A percentile compares a stretch with the other conserved stretches of the same genome.
Conservation (phyloP, 2,113 vertebrate genomes). For the Megatriorchis doriae region DNA sequence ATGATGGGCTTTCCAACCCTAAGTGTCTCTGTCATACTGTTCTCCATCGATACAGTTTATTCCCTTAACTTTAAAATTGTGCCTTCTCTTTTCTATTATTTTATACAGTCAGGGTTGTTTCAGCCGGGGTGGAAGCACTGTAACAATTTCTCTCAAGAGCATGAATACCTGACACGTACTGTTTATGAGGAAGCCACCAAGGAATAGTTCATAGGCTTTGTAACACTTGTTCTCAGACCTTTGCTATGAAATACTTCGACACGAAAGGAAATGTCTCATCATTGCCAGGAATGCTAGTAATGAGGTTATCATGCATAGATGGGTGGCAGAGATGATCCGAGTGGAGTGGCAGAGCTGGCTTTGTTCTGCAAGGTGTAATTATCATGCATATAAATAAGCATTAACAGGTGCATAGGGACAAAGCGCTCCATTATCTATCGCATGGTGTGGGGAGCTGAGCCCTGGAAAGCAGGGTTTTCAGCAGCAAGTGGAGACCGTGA, state of each 20-base stretch:
- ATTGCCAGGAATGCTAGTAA: neutral
- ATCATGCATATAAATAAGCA: neutral
- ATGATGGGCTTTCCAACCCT: neutral
- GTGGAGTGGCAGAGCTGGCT: neutral
- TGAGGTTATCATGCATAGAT: neutral
- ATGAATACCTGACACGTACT: neutral
- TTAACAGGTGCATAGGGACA: neutral
- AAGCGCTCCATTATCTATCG: accelerated
- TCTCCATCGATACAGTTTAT: neutral
- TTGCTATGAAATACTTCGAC: neutral
- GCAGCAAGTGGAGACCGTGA: neutral
- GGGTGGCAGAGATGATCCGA: neutral
- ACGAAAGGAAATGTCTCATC: neutral
- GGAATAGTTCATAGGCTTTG: neutral
- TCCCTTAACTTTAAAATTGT: neutral
- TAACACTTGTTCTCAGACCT: neutral
- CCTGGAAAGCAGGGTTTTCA: neutral
- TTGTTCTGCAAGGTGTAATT: neutral
- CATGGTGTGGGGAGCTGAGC: accelerated
- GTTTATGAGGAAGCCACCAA: neutral
- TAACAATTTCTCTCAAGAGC: neutral
- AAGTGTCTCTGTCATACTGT: neutral
- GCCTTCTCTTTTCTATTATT: neutral
- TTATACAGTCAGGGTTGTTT: neutral
- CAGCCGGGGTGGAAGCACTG: neutral